Percentiles rank a stretch among this genome's conserved stretches.
These are phyloP conservation scores for Zeus faber DNA, from an alignment of 2,113 vertebrate species.

Conservation along the genomic window DNA sequence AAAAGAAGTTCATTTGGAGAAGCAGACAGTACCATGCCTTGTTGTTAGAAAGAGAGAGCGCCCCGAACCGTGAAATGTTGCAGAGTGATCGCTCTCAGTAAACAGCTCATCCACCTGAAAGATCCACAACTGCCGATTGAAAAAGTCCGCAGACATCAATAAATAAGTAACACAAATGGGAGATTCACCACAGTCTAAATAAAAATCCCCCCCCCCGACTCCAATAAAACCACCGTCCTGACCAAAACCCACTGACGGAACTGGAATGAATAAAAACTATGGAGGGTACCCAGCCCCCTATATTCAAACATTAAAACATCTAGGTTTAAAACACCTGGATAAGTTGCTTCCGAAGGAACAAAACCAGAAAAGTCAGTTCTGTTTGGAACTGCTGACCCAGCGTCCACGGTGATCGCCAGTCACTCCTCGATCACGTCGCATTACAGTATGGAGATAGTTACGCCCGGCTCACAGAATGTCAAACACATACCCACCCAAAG, in stretches of 20 bases:
- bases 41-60: slow-evolving; percentile 1
- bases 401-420: too few species aligned
- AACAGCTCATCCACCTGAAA: slow-evolving; percentile 29
- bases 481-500: background rate
- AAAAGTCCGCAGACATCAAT: slow-evolving; percentile 42
- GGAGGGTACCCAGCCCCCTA: slow-evolving; percentile 68
- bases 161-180: slow-evolving; percentile 42
- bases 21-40: slow-evolving; percentile 50
- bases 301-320: slow-evolving; percentile 31
- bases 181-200: slow-evolving; percentile 7
- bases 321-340: slow-evolving; percentile 20
- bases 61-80: slow-evolving; percentile 11
- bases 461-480: background rate
- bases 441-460: slow-evolving; percentile 15
- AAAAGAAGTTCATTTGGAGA: slow-evolving; percentile 11
- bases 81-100: slow-evolving; percentile 21
- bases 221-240: background rate
- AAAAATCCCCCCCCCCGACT: background rate
- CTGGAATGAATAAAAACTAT: slow-evolving; percentile 38
- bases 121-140: slow-evolving; percentile 10
- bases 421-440: slow-evolving; percentile 15
- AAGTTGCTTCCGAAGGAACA: background rate
- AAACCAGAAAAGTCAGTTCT: too few species aligned
- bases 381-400: too few species aligned
- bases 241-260: slow-evolving; percentile 10